Base-by-base conservation (phyloP, 2,888 invertebrate species). In the Stenolophus ochropezus region DNA sequence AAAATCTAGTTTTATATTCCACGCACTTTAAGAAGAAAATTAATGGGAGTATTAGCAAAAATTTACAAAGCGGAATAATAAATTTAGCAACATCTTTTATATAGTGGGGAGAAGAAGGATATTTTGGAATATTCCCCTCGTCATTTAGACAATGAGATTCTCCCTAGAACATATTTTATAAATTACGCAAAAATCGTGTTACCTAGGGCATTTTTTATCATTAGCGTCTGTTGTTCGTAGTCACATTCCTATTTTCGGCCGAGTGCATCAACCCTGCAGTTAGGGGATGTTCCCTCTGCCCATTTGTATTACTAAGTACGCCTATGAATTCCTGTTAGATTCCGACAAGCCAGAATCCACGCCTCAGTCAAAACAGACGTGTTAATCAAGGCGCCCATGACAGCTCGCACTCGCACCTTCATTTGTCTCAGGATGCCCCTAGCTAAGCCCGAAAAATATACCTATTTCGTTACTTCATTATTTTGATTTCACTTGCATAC, bases 231-330 rank as follows among this genome's bases (percentile, higher is more conserved):
- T 69, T 27, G 27, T 21, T 14, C 33, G 61, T 49, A 65, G 74
- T 56, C 20, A 76, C 71, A 47, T 65, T 77, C 33, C 79, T 79
- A 79, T 79, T 79, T 79, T 53, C 18, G 79, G 69, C 69, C 33
- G 20, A 79, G 71, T 79, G 69, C 79, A 79, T 79, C 79, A 79
- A 79, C 49, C 27, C 71, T 25, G 51, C 79, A 69, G 8, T 79
- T 49, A 42, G 56, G 80, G 56, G 58, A 53, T 56, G 33, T 73
- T 21, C 80, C 80, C 78, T 58, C 21, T 73, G 47, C 58, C 73
- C 80, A 80, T 80, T 56, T 80, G 80, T 80, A 80, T 56, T 56
- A 56, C 80, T 80, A 80, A 80, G 80, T 73, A 80, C 80, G 80
- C 80, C 80, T 80, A 80, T 80, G 80, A 56, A 80, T 80, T 73